Evolutionary conservation across 2,797 vertebrate genomes (phyloP).

Genomic region (Caiman crocodilus): DNA sequence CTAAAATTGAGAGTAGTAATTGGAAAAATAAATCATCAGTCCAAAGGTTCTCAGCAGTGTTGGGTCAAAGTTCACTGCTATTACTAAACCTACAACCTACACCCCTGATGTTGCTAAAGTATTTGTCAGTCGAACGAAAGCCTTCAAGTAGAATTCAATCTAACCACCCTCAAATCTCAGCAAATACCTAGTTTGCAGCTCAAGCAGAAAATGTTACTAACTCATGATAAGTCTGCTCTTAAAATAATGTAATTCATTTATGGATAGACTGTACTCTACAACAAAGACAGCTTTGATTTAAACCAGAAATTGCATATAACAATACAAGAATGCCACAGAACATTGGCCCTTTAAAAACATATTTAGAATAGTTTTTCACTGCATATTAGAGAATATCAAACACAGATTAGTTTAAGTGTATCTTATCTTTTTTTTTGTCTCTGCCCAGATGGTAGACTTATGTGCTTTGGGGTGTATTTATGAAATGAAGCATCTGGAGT

Average conservation of each 20-base stretch:
- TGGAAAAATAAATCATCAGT: constrained; percentile 67
- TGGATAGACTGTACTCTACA: neutral
- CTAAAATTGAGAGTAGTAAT: constrained; percentile 67
- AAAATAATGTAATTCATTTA: constrained; percentile 4
- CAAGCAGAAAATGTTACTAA: constrained; percentile 17
- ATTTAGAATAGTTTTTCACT: neutral
- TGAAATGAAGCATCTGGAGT: constrained; percentile 64
- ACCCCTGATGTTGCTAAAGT: constrained; percentile 1
- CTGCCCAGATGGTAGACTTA: constrained; percentile 48
- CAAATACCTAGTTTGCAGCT: constrained; percentile 1
- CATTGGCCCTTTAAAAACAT: neutral
- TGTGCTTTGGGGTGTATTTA: constrained; percentile 55
- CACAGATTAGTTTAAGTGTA: neutral
- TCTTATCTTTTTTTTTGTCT: constrained; percentile 43
- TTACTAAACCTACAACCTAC: neutral
- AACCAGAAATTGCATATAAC: constrained; percentile 18
- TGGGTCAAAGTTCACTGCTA: constrained; percentile 13
- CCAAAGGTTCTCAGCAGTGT: constrained; percentile 36
- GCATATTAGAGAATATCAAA: neutral
- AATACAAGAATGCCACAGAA: neutral
- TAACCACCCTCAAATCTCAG: neutral
- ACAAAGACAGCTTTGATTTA: neutral
- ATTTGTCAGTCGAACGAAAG: constrained; percentile 39
- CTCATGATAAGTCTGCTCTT: neutral
- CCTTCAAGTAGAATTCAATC: constrained; percentile 8